Evolutionary conservation across 2,888 invertebrate genomes (phyloP), one percentile per base, ranked within the genome.

Genomic region (Mesoligia furuncula): DNA sequence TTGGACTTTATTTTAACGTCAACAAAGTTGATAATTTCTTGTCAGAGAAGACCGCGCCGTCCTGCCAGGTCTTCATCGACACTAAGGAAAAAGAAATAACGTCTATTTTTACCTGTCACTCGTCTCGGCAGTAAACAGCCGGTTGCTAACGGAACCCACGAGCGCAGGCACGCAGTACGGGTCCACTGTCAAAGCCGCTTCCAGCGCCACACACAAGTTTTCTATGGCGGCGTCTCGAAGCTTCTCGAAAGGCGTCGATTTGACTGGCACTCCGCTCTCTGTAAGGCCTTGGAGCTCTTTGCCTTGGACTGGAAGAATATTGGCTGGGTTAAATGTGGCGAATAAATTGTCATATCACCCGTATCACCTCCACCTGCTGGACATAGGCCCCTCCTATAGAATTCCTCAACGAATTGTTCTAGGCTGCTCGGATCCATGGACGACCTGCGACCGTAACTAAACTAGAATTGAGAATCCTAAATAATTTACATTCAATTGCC

Each of bases 181-280:
- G 94, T 99, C 99, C 51, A 98, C 97, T 0, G 98, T 97, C 83
- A 99, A 97, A 0, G 99, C 99, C 0, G 99, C 98, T 92, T 99
- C 98, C 64, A 99, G 92, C 4, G 99, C 99, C 91, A 98, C 98
- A 94, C 99, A 99, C 13, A 99, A 96, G 93, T 99, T 99, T 92
- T 99, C 99, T 87, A 99, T 99, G 6, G 99, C 99, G 0, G 99
- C 98, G 94, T 99, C 99, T 69, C 99, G 97, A 65, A 99, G 97
- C 80, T 98, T 98, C 95, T 99, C 99, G 95, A 99, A 99, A 0
- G 99, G 98, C 0, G 98, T 96, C 24, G 96, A 96, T 73, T 96
- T 96, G 0, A 95, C 93, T 0, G 96, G 96, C 0, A 97, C 97
- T 0, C 96, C 95, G 1, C 95, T 93, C 85, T 97, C 97, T 0